phyloP scores from a whole-genome alignment of 2,797 vertebrate species.

The Chaetodon trifasciatus region DNA sequence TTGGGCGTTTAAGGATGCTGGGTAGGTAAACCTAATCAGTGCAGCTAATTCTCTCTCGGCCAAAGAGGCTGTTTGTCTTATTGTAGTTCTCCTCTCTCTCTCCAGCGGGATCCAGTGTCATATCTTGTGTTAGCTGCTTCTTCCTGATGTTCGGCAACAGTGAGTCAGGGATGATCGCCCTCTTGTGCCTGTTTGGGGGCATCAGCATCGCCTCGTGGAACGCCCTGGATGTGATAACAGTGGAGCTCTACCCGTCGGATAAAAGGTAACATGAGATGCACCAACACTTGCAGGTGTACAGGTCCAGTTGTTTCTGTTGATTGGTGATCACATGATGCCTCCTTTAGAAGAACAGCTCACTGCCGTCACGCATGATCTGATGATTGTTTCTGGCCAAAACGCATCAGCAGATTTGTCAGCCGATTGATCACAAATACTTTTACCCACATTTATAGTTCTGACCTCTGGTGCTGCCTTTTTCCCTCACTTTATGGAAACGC shows the following conservation, averaged over 20 bases:
- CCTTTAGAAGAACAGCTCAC: neutral
- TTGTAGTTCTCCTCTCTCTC: neutral
- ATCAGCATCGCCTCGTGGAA: conserved; percentile 99
- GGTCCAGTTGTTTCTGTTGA: neutral
- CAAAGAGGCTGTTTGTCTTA: neutral
- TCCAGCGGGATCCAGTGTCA: conserved; percentile 94
- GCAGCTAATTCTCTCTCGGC: neutral
- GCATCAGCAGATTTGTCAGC: too few relatives aligned
- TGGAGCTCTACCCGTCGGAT: conserved; percentile 97
- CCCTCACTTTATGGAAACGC: too few relatives aligned
- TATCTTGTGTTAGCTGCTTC: conserved; percentile 97
- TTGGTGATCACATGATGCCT: neutral
- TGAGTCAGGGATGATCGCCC: conserved; percentile 97
- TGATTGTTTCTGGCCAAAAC: neutral
- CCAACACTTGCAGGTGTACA: neutral
- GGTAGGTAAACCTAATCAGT: conserved; percentile 80
- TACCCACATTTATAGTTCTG: neutral
- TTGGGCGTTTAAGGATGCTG: conserved; percentile 96
- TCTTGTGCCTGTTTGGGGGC: conserved; percentile 96
- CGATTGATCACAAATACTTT: neutral
- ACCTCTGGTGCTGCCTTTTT: neutral
- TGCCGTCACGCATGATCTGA: neutral
- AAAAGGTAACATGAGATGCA: conserved; percentile 87
- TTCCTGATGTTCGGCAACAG: conserved; percentile 97
- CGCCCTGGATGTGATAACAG: conserved; percentile 94